Conservation (phyloP, 2,888 invertebrate genomes). For the Heteromyza rotundicornis region DNA sequence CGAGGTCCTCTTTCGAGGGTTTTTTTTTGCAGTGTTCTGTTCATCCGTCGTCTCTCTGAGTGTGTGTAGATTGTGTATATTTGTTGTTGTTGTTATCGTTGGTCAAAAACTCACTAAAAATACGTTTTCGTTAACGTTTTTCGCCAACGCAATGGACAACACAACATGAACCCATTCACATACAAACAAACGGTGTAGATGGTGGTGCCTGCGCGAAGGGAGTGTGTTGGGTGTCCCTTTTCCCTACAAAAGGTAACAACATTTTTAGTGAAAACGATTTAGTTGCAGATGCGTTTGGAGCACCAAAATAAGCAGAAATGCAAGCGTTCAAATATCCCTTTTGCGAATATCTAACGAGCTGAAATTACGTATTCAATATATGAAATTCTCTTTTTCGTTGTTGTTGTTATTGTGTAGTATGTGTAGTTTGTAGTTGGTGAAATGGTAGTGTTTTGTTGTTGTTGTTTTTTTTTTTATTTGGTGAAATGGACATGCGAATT, state of each 20-base stretch:
- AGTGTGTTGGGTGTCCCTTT: background rate
- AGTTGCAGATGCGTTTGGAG: background rate
- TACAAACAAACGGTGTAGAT: too few species aligned
- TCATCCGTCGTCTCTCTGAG: background rate
- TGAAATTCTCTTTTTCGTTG: slow-evolving; percentile 12
- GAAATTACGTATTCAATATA: slow-evolving; percentile 27
- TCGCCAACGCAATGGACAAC: background rate
- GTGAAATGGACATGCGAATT: background rate
- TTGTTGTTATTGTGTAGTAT: too few species aligned
- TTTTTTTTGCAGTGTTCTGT: slow-evolving; percentile 6
- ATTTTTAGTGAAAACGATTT: slow-evolving; percentile 15
- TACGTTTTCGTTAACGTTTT: background rate
- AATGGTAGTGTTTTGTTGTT: too few species aligned
- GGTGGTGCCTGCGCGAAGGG: background rate
- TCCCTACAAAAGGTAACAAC: slow-evolving; percentile 12
- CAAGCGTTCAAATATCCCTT: slow-evolving; percentile 5
- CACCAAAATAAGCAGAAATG: background rate
- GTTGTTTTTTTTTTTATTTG: too few species aligned
- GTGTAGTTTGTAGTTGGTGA: too few species aligned
- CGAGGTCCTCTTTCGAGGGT: too few species aligned
- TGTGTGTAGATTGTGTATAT: slow-evolving; percentile 2
- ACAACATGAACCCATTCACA: too few species aligned
- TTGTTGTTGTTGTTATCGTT: too few species aligned
- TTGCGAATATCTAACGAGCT: slow-evolving; percentile 9
- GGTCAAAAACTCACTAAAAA: slow-evolving; percentile 12